Conservation (phyloP, 2,888 invertebrate species). For the Pyrrhosoma nymphula region DNA sequence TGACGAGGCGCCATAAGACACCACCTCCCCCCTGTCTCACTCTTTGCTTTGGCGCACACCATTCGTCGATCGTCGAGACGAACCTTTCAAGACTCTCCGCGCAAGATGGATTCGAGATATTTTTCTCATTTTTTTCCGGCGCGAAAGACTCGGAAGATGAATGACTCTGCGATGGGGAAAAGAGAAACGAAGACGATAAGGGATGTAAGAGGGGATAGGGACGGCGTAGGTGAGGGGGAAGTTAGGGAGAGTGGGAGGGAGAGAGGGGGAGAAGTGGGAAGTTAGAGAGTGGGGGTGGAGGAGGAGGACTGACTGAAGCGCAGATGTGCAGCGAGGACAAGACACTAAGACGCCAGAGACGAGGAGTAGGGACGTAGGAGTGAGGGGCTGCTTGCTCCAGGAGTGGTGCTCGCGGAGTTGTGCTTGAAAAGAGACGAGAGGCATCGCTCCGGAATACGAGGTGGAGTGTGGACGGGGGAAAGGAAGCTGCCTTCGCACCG, state of each 20-base stretch:
- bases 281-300: neutral
- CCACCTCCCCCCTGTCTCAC: neutral
- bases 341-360: neutral
- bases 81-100: slow-evolving; percentile 17
- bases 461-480: neutral
- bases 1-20: neutral
- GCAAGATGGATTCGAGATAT: neutral
- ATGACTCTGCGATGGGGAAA: slow-evolving; percentile 18
- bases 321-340: neutral
- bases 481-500: neutral
- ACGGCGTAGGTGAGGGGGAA: neutral
- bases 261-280: neutral
- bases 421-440: neutral
- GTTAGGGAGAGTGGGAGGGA: neutral
- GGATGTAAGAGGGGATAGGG: neutral
- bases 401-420: neutral
- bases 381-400: neutral
- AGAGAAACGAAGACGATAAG: neutral
- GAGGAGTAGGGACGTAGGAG: neutral
- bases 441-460: neutral
- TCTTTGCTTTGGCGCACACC: neutral
- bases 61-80: slow-evolving; percentile 6
- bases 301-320: neutral
- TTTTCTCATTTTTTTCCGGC: neutral
- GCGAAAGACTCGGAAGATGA: neutral